Evolutionary conservation across 2,888 invertebrate species (phyloP), one percentile per base, ranked within the genome.

Genomic region (Melanotus villosus): DNA sequence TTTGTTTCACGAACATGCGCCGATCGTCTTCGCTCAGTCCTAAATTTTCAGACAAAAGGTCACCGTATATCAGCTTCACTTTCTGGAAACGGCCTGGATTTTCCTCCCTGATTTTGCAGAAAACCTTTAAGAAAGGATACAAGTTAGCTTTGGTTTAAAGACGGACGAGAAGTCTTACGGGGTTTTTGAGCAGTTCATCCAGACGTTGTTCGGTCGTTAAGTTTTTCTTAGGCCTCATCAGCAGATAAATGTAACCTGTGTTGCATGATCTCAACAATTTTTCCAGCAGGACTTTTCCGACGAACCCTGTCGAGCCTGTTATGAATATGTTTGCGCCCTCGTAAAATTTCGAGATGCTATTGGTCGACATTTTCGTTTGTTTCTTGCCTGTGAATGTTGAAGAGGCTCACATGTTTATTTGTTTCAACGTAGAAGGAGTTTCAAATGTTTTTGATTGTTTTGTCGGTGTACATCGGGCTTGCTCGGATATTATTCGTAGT

Each of bases 271-370:
- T 88, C 18, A 98, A 86, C 7, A 98, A 86, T 83, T 98, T 98
- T 85, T 98, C 98, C 70, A 98, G 86, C 1, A 98, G 86, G 0
- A 96, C 96, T 85, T 98, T 98, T 32, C 98, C 97, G 57, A 98
- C 89, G 83, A 97, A 98, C 12, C 98, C 97, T 16, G 94, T 94
- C 21, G 78, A 81, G 6, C 82, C 82, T 5, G 82, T 83, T 5
- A 82, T 75, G 67, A 83, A 80, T 26, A 82, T 73, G 32, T 71
- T 70, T 92, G 80, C 65, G 62, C 77, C 76, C 5, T 75, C 75
- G 69, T 83, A 84, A 69, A 83, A 84, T 34, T 80, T 78, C 6
- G 77, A 73, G 16, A 84, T 81, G 72, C 77, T 81, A 62, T 79
- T 80, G 18, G 78, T 71, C 4, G 66, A 34, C 7, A 59, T 21